phyloP scores from a whole-genome alignment of 2,888 invertebrate genomes.

The Platycheirus rosarum region DNA sequence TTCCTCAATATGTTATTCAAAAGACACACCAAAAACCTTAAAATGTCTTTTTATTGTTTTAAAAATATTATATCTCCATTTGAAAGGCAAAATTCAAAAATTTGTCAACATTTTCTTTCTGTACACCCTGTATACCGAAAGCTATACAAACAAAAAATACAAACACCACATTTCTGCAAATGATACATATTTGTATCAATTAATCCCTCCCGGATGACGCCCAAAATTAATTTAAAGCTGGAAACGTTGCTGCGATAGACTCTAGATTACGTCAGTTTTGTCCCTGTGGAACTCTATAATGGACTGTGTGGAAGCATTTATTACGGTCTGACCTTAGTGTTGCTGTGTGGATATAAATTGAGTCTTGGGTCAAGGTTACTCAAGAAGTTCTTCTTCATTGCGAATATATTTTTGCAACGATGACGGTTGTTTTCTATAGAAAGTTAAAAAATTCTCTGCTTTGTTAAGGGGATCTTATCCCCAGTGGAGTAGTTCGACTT shows the following conservation, averaged over 20 bases:
- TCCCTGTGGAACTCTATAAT: constrained; percentile 23
- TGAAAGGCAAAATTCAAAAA: too few relatives aligned
- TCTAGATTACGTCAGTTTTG: not conserved
- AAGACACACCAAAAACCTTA: too few relatives aligned
- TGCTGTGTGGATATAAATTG: constrained; percentile 10
- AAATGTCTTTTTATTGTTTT: too few relatives aligned
- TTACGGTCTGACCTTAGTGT: constrained; percentile 37
- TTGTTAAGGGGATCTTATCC: constrained; percentile 14
- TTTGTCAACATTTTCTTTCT: not conserved
- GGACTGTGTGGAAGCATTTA: constrained; percentile 12
- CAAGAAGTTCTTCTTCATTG: constrained; percentile 21
- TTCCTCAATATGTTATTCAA: too few relatives aligned
- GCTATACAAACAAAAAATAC: not conserved
- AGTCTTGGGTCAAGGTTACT: constrained; percentile 57
- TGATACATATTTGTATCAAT: not conserved
- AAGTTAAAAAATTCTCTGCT: not conserved
- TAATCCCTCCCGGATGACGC: not conserved
- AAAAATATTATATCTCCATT: too few relatives aligned
- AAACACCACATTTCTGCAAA: not conserved
- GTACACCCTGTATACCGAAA: not conserved
- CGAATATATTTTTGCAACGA: constrained; percentile 33
- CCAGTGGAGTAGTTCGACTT: constrained; percentile 4
- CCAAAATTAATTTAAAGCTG: not conserved
- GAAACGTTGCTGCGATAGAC: not conserved
- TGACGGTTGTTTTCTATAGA: not conserved